A percentile compares a stretch with the other conserved stretches of the same genome.
Conservation (phyloP, 2,888 invertebrate species). For the Drosophila histrio region DNA sequence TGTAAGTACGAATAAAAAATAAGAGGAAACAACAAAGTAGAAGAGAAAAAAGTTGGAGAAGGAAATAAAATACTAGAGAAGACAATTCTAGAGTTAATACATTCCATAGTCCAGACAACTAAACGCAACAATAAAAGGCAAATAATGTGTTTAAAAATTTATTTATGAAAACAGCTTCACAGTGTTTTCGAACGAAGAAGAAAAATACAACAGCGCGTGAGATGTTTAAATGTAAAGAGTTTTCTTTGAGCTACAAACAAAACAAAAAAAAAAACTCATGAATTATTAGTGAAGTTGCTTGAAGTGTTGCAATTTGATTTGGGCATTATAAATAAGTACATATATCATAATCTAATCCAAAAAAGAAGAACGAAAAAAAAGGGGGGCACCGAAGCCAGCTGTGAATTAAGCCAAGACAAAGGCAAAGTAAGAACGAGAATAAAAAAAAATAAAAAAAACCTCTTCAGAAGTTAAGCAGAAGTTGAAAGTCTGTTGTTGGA, state of each 20-base stretch:
- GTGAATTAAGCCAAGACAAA: not conserved
- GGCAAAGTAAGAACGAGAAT: not conserved
- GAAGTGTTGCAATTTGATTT: conserved; percentile 9
- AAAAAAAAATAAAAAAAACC: not conserved
- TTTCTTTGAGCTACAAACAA: not conserved
- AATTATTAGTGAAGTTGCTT: conserved; percentile 11
- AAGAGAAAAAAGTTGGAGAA: too few relatives aligned
- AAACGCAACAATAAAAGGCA: not conserved
- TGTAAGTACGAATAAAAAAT: too few relatives aligned
- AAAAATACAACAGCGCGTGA: not conserved
- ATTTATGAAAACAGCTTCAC: not conserved
- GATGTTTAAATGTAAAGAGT: not conserved
- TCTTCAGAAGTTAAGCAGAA: conserved; percentile 5
- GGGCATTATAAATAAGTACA: conserved; percentile 2
- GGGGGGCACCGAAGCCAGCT: not conserved
- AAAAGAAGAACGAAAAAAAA: not conserved
- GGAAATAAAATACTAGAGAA: too few relatives aligned
- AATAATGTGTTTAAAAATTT: not conserved
- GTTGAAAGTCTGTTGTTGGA: not conserved
- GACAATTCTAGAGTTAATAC: too few relatives aligned
- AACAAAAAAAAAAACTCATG: not conserved
- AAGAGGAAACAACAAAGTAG: too few relatives aligned
- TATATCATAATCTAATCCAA: conserved; percentile 6
- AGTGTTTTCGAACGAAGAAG: not conserved
- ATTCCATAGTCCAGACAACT: too few relatives aligned